Conservation (phyloP, 1,140 invertebrate genomes). For the Sinella curviseta region DNA sequence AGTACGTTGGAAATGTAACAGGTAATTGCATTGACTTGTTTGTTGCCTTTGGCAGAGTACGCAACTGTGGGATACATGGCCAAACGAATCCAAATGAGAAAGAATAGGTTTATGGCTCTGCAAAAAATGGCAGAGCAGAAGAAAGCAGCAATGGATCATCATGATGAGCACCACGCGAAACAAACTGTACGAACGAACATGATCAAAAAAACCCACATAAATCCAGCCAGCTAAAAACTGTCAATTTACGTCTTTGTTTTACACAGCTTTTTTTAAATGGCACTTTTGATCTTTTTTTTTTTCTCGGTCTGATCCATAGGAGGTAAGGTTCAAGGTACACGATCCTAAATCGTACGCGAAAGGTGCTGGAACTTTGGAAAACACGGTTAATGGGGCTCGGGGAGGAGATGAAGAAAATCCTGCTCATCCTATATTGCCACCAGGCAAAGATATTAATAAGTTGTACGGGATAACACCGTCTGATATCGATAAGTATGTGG, state of each 20-base stretch:
- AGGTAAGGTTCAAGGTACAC: conserved; percentile 90
- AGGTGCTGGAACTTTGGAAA: conserved; percentile 78
- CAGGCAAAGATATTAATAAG: conserved; percentile 82
- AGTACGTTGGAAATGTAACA: too few species aligned
- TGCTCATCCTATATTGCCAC: conserved; percentile 67
- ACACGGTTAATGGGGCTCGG: conserved; percentile 77
- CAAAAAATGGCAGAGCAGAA: conserved; percentile 89
- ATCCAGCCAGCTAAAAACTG: background rate
- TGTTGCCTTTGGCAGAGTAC: conserved; percentile 71
- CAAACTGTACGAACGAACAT: too few species aligned
- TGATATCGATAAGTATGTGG: conserved; percentile 81
- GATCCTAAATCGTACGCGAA: conserved; percentile 89
- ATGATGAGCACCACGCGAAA: conserved; percentile 68
- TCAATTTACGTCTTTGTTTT: background rate
- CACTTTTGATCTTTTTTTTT: too few species aligned
- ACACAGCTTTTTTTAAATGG: too few species aligned
- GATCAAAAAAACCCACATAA: conserved; percentile 55
- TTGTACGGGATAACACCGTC: conserved; percentile 86
- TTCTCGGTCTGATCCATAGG: too few species aligned
- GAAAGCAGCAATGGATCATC: conserved; percentile 59
- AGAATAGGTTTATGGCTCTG: conserved; percentile 80
- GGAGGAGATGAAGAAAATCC: conserved; percentile 64
- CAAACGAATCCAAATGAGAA: conserved; percentile 91
- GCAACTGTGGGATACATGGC: conserved; percentile 93
- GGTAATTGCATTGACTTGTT: too few species aligned